These are phyloP conservation scores for Manacus vitellinus DNA, from an alignment of 2,113 vertebrate species.

Conservation along the genomic window DNA sequence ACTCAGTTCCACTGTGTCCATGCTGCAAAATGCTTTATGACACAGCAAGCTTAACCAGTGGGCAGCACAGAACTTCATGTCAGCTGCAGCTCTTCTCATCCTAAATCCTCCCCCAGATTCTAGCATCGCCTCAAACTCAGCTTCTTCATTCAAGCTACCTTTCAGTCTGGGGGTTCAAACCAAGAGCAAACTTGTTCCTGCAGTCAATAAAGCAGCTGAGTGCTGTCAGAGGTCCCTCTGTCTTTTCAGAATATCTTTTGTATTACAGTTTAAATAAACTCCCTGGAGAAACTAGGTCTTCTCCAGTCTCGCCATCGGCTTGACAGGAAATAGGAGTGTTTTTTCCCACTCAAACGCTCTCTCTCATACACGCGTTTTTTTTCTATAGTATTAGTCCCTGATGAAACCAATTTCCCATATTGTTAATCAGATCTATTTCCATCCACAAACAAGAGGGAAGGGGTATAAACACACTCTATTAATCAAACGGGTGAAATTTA, in stretches of 20 bases:
- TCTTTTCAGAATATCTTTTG: background rate
- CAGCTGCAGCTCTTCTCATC: background rate
- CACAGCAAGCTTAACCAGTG: background rate
- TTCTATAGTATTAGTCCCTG: background rate
- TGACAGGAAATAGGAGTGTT: background rate
- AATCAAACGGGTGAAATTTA: background rate
- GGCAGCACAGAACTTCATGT: background rate
- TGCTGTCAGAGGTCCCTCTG: background rate
- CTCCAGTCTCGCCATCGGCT: background rate
- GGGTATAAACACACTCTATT: background rate
- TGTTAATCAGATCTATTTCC: background rate
- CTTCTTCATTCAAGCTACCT: background rate
- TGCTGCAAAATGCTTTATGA: background rate
- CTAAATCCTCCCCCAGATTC: background rate
- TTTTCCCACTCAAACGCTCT: background rate
- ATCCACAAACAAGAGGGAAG: background rate
- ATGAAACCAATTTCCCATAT: background rate
- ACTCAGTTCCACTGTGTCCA: background rate
- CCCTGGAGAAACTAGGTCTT: background rate
- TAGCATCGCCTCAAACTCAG: background rate
- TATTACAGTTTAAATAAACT: background rate
- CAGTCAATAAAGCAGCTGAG: conserved; percentile 21
- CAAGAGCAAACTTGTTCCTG: background rate
- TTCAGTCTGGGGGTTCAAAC: background rate
- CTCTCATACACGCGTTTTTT: background rate